Evolutionary conservation across 2,797 vertebrate genomes (phyloP).

Genomic region (Neoniphon sammara): DNA sequence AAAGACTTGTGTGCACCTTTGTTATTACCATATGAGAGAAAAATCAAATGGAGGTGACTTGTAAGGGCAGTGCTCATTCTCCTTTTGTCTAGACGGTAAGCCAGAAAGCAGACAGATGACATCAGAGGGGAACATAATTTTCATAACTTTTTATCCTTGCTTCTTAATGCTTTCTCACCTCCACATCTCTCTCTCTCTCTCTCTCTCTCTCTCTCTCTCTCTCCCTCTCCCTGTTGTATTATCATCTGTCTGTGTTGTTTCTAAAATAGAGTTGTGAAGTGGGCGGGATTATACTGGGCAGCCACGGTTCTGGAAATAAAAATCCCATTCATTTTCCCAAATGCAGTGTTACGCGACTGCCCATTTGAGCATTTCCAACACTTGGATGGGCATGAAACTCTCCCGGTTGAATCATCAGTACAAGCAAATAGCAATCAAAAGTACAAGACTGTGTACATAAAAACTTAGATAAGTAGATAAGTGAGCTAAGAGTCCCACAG

Average conservation of each 20-base stretch:
- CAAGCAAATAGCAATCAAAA: too few relatives aligned
- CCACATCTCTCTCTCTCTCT: not conserved
- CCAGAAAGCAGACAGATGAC: slow-evolving; percentile 61
- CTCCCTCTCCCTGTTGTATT: slow-evolving; percentile 37
- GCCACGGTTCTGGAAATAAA: too few relatives aligned
- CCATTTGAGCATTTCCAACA: too few relatives aligned
- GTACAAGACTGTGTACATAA: too few relatives aligned
- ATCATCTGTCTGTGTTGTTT: slow-evolving; percentile 18
- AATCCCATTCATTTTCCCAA: too few relatives aligned
- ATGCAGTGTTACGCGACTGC: too few relatives aligned
- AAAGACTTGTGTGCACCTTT: slow-evolving; percentile 48
- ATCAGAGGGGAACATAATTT: slow-evolving; percentile 54
- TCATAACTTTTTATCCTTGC: slow-evolving; percentile 54
- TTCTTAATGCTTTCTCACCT: slow-evolving; percentile 26
- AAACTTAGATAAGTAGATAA: too few relatives aligned
- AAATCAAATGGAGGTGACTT: slow-evolving; percentile 63
- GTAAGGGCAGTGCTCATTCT: slow-evolving; percentile 45
- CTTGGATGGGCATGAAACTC: too few relatives aligned
- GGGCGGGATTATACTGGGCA: too few relatives aligned
- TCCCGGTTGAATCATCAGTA: too few relatives aligned
- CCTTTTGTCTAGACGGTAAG: slow-evolving; percentile 64
- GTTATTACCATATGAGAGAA: slow-evolving; percentile 42
- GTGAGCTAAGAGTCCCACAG: too few relatives aligned
- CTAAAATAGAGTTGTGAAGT: slow-evolving; percentile 7
- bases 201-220: slow-evolving; percentile 15